Evolutionary conservation across 2,113 vertebrate genomes (phyloP).

Genomic region (Misgurnus anguillicaudatus): DNA sequence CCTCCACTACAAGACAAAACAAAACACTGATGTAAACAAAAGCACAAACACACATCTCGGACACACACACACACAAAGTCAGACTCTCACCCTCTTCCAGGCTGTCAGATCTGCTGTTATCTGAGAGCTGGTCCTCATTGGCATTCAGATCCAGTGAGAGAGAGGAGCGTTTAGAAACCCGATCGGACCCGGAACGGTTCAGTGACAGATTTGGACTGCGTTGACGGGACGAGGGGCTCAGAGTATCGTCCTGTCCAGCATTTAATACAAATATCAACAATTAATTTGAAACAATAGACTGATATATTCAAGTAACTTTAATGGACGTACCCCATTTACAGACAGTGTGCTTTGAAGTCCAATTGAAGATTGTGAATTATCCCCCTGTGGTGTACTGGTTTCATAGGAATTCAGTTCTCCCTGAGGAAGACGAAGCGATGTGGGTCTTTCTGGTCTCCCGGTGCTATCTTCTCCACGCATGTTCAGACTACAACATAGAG

Average conservation of each 20-base stretch:
- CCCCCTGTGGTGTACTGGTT: constrained; percentile 64
- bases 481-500: constrained; percentile 56
- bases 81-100: constrained; percentile 81
- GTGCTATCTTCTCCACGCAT: constrained; percentile 63
- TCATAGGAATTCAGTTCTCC: constrained; percentile 62
- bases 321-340: constrained; percentile 56
- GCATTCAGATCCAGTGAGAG: constrained; percentile 83
- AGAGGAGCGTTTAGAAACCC: constrained; percentile 67
- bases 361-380: constrained; percentile 60
- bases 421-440: constrained; percentile 62
- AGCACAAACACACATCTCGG: neutral
- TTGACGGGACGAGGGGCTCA: constrained; percentile 62
- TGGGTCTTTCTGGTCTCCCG: constrained; percentile 60
- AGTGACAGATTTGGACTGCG: constrained; percentile 68
- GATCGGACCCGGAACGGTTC: constrained; percentile 64
- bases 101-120: constrained; percentile 84
- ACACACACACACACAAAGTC: neutral
- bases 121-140: constrained; percentile 80
- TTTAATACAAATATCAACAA: neutral
- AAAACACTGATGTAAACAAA: constrained; percentile 7
- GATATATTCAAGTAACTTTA: neutral
- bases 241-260: constrained; percentile 70
- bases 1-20: constrained; percentile 70
- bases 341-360: constrained; percentile 53
- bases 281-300: too few species aligned